phyloP scores from a whole-genome alignment of 2,888 invertebrate genomes.

The Prosopocoilus inquinatus region DNA sequence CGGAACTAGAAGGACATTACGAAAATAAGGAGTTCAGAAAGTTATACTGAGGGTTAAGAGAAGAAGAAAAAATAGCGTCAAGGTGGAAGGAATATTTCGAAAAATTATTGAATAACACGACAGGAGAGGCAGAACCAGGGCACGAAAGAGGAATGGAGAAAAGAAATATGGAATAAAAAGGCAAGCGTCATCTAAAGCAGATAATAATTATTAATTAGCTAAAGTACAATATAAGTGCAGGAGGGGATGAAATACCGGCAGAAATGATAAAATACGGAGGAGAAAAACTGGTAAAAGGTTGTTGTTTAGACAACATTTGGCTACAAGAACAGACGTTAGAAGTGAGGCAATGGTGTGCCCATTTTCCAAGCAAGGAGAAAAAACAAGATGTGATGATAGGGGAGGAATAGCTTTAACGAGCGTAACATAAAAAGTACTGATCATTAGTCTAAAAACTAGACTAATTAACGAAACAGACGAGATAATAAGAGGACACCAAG shows the following conservation, averaged over 20 bases:
- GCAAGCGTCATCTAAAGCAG: no score
- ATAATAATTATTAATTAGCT: no score
- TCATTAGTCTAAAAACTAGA: background rate
- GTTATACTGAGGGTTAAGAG: background rate
- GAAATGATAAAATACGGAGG: no score
- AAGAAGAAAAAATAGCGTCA: no score
- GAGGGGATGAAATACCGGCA: background rate
- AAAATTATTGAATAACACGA: no score
- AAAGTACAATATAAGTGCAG: no score
- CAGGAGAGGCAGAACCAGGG: no score
- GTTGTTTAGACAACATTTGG: no score
- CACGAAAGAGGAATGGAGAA: no score
- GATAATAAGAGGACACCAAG: background rate
- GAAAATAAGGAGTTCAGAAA: background rate
- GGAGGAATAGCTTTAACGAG: background rate
- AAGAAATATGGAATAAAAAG: no score
- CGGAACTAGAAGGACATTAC: background rate
- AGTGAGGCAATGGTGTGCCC: background rate
- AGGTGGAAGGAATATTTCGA: no score
- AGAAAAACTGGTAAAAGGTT: background rate
- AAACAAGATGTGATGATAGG: background rate
- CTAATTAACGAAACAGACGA: background rate
- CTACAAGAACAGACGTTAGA: background rate
- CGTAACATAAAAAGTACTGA: background rate
- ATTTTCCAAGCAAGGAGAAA: constrained; percentile 4